Percentiles rank a stretch among this genome's conserved stretches.
phyloP scores from a whole-genome alignment of 2,888 invertebrate genomes.

The Achlya flavicornis region DNA sequence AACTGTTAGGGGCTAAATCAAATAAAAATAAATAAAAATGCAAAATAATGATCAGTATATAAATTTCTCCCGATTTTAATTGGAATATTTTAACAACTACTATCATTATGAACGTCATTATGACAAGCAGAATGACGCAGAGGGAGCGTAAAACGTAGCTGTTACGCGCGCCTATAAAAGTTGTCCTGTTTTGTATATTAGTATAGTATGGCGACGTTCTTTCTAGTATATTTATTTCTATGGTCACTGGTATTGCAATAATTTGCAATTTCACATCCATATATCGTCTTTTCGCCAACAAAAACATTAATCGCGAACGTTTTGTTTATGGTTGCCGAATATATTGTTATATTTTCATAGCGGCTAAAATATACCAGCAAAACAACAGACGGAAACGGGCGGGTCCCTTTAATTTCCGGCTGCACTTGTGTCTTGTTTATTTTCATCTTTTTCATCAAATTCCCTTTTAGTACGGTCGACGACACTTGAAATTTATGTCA shows the following conservation, averaged over 20 bases:
- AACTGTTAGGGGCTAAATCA: no score
- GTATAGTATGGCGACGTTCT: no score
- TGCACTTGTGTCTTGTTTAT: constrained; percentile 63
- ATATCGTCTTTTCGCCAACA: constrained; percentile 21
- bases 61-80: no score
- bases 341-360: constrained; percentile 55
- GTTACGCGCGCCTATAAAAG: no score
- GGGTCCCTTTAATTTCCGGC: constrained; percentile 70
- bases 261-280: not conserved
- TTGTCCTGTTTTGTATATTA: no score
- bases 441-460: constrained; percentile 56
- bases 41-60: no score
- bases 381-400: constrained; percentile 49
- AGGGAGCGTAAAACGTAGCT: no score
- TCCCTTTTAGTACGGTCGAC: constrained; percentile 35
- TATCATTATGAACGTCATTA: no score
- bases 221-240: no score
- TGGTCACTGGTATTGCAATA: not conserved
- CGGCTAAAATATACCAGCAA: constrained; percentile 28
- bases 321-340: constrained; percentile 37
- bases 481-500: constrained; percentile 16
- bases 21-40: no score
- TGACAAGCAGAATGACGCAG: no score
- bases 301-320: constrained; percentile 36
- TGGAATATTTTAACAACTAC: no score